These are phyloP conservation scores for Dexiosoma caninum DNA, from an alignment of 2,888 invertebrate genomes.

Conservation along the genomic window DNA sequence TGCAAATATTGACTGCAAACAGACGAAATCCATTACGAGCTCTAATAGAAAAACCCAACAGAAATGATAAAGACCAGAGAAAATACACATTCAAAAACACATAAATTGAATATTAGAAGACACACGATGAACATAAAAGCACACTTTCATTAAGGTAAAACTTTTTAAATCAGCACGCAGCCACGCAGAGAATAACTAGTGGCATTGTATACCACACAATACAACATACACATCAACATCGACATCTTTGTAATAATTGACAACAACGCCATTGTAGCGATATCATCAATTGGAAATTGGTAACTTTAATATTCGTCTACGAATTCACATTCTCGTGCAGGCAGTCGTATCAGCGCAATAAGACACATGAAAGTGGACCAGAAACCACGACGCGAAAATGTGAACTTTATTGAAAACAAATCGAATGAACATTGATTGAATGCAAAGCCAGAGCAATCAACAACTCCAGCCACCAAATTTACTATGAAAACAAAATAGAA, in stretches of 20 bases:
- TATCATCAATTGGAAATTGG: conserved; percentile 19
- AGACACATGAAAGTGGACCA: conserved; percentile 28
- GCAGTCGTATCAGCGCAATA: background rate
- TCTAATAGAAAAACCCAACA: conserved; percentile 53
- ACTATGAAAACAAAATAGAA: conserved; percentile 32
- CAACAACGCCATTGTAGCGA: conserved; percentile 23
- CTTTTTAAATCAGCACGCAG: background rate
- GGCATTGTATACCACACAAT: conserved; percentile 38
- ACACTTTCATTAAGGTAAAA: conserved; percentile 37
- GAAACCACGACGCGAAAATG: conserved; percentile 56
- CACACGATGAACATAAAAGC: background rate
- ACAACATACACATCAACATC: conserved; percentile 41
- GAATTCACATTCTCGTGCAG: background rate
- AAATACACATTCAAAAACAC: background rate
- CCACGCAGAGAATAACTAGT: background rate
- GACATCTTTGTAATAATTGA: conserved; percentile 34
- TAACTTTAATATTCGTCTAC: background rate
- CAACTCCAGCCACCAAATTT: conserved; percentile 53
- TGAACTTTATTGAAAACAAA: conserved; percentile 64
- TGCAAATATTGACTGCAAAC: conserved; percentile 19
- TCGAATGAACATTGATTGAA: conserved; percentile 65
- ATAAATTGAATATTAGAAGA: conserved; percentile 12
- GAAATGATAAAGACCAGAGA: conserved; percentile 5
- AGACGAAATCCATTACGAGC: conserved; percentile 58
- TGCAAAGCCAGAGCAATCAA: conserved; percentile 63